Evolutionary conservation across 2,888 invertebrate genomes (phyloP), one percentile per base, ranked within the genome.

Genomic region (Macrophya annulata): DNA sequence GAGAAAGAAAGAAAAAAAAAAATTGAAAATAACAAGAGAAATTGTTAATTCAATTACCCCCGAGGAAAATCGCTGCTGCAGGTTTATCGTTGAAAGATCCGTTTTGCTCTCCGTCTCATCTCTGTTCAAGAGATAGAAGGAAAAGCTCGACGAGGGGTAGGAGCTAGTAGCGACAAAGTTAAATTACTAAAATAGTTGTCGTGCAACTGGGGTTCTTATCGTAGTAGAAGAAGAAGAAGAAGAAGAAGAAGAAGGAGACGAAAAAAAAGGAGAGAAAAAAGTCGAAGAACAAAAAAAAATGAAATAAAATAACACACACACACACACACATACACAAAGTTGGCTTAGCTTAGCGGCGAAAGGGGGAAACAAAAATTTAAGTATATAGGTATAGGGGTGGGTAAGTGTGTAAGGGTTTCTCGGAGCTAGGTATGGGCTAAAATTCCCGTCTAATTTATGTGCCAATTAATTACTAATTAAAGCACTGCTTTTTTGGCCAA

Each of bases 381-480:
- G n/a, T 21, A 55, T 31, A 71, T 72, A 81, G 71, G 31, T 31
- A 31, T 31, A 31, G 31, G 31, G 31, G 31, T 31, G 31, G n/a
- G n/a, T n/a, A n/a, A 74, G 17, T 59, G 55, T 77, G 8, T 62
- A 21, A 40, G n/a, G 10, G 51, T 17, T 51, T 51, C n/a, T 51
- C 17, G 51, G n/a, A n/a, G n/a, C 51, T 43, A 77, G 25, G 84
- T 15, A 15, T 37, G 45, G 31, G 59, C 62, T 87, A 89, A 90
- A 91, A 91, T 90, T 91, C 90, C 88, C 89, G 88, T 89, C 89
- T 92, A 93, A 93, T 91, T 93, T 93, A 92, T 90, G 92, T 91
- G 89, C 91, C 92, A 92, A 93, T 93, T 93, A 93, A 93, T 93
- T 91, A 90, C 90, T 91, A 93, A 93, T 93, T 92, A 93, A 92